phyloP scores from a whole-genome alignment of 37 sponge, comb jelly and placozoan genomes.

The Dysidea cf. avara region DNA sequence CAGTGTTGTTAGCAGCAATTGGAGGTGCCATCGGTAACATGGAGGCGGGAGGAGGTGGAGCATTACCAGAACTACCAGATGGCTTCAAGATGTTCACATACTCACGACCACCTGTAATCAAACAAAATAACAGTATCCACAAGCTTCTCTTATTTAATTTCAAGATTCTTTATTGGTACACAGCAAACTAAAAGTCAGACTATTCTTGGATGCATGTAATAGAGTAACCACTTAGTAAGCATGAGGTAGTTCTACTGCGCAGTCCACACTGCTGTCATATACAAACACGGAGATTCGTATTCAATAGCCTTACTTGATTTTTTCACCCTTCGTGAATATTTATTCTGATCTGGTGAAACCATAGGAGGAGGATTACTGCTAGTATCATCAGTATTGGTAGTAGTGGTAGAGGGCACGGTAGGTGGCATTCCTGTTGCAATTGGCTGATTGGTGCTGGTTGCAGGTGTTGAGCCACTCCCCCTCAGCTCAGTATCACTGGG shows the following conservation, averaged over 20 bases:
- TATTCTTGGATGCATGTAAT: background rate
- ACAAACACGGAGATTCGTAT: too few species aligned
- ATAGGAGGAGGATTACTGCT: constrained; percentile 18
- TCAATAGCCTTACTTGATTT: too few species aligned
- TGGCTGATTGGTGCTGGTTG: background rate
- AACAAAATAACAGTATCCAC: too few species aligned
- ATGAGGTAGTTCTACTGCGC: too few species aligned
- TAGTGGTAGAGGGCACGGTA: background rate
- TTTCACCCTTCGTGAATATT: too few species aligned
- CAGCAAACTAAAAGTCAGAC: background rate
- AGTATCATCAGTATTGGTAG: constrained; percentile 1
- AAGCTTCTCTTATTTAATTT: background rate
- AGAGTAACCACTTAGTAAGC: too few species aligned
- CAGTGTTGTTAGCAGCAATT: background rate
- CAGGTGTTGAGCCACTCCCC: background rate
- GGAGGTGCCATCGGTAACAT: constrained; percentile 12
- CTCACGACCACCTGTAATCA: constrained; percentile 34
- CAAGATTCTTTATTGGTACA: background rate
- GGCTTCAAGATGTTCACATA: constrained; percentile 75
- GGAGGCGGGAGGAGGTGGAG: constrained; percentile 26
- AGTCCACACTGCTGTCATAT: too few species aligned
- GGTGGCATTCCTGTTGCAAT: background rate
- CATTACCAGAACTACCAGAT: background rate
- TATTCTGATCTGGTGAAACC: constrained; percentile 1
- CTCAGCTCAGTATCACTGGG: constrained; percentile 41